Percentiles rank a stretch among this genome's conserved stretches.
Conservation (phyloP, 2,888 invertebrate species). For the Leptothorax acervorum region DNA sequence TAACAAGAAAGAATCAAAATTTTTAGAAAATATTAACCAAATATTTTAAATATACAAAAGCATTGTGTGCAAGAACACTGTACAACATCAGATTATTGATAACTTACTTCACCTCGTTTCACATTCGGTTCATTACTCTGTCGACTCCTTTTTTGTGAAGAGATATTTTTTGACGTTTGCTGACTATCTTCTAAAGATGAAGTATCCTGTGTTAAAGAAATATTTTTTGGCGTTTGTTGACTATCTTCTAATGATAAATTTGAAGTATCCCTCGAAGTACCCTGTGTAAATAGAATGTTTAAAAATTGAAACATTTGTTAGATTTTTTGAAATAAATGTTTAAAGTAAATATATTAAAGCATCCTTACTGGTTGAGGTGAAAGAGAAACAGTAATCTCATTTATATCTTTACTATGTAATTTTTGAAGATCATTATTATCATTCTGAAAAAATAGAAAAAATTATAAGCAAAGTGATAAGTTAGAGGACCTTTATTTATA, state of each 20-base stretch:
- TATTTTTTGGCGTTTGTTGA: background rate
- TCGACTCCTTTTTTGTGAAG: background rate
- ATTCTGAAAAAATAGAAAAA: background rate
- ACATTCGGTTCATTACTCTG: background rate
- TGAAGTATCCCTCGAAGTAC: background rate
- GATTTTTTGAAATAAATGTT: background rate
- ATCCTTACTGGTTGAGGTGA: background rate
- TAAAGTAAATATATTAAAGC: background rate
- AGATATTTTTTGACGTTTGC: background rate
- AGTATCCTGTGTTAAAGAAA: too few relatives aligned
- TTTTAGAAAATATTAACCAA: background rate
- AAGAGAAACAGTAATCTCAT: background rate
- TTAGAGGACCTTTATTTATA: background rate
- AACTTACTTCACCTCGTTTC: background rate
- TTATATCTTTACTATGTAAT: background rate
- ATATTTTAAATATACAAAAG: background rate
- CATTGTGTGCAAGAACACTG: background rate
- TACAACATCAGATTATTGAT: background rate
- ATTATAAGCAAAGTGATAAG: background rate
- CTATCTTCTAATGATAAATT: background rate
- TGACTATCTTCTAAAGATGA: too few relatives aligned
- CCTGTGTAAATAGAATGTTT: background rate
- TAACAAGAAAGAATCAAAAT: background rate
- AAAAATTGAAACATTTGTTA: conserved; percentile 2
- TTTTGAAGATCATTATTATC: background rate